These are phyloP conservation scores for Sylvilagus bachmani DNA, from an alignment of 2,113 vertebrate genomes.

Conservation along the genomic window DNA sequence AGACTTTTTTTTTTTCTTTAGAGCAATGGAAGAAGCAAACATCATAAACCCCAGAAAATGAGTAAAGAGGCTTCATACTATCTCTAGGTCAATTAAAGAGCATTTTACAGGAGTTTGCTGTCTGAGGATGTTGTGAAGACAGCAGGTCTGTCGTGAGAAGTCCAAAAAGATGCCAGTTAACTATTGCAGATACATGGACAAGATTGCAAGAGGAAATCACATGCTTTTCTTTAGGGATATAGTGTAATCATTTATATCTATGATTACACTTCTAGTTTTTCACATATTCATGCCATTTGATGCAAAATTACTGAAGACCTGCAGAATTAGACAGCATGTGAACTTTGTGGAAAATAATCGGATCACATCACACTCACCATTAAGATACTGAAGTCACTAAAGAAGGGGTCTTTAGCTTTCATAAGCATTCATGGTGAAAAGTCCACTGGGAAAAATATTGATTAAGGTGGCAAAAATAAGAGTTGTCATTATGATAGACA, in stretches of 20 bases:
- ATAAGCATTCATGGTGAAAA: background rate
- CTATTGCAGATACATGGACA: too few species aligned
- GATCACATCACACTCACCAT: background rate
- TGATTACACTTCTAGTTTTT: background rate
- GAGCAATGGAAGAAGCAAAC: background rate
- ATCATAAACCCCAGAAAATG: background rate
- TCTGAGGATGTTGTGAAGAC: background rate
- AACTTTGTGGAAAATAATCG: background rate
- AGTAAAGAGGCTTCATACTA: background rate
- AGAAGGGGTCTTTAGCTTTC: background rate
- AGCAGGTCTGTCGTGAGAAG: background rate
- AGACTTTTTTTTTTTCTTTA: background rate
- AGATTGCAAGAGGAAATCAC: background rate
- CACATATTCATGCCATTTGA: background rate
- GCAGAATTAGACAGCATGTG: background rate
- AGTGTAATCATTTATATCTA: background rate
- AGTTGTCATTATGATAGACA: background rate
- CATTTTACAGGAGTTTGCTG: rapidly evolving
- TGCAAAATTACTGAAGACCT: background rate
- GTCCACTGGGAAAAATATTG: background rate
- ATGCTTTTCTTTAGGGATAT: background rate
- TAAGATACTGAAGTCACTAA: background rate
- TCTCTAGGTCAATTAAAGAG: background rate
- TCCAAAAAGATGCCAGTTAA: background rate
- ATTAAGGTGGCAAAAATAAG: background rate